Conservation (phyloP, 2,888 invertebrate genomes). For the Tenthredo distinguenda region DNA sequence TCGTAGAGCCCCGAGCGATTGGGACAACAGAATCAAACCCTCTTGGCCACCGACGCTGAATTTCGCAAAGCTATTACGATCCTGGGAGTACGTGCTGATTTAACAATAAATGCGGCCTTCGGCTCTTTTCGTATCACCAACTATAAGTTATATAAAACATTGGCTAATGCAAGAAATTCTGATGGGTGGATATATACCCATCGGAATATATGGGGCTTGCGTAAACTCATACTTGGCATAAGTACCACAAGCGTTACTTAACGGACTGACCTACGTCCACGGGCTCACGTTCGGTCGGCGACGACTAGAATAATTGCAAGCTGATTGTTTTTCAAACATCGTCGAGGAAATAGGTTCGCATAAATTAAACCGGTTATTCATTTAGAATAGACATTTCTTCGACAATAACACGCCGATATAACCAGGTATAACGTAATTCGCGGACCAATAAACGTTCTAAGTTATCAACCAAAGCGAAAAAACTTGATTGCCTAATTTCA, state of each 20-base stretch:
- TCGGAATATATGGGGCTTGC: neutral
- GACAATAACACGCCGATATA: neutral
- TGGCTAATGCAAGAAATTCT: neutral
- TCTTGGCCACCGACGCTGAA: neutral
- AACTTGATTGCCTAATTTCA: neutral
- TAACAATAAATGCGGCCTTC: slow-evolving; percentile 27
- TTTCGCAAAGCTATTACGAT: slow-evolving; percentile 33
- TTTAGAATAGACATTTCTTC: neutral
- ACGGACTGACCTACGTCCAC: slow-evolving; percentile 12
- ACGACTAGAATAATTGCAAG: neutral
- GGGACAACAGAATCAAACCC: slow-evolving; percentile 10
- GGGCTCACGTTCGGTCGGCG: slow-evolving; percentile 9
- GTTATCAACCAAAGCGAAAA: neutral
- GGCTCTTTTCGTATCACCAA: neutral
- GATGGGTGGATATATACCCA: neutral
- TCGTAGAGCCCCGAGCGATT: neutral
- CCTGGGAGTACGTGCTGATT: slow-evolving; percentile 2
- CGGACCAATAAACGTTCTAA: neutral
- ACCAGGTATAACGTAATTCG: neutral
- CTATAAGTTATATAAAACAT: slow-evolving; percentile 22
- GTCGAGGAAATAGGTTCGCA: slow-evolving; percentile 20
- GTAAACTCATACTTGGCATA: neutral
- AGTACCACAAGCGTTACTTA: neutral
- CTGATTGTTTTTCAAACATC: neutral
- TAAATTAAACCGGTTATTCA: slow-evolving; percentile 23